phyloP scores from a whole-genome alignment of 2,113 vertebrate species.

The Mastomys coucha region DNA sequence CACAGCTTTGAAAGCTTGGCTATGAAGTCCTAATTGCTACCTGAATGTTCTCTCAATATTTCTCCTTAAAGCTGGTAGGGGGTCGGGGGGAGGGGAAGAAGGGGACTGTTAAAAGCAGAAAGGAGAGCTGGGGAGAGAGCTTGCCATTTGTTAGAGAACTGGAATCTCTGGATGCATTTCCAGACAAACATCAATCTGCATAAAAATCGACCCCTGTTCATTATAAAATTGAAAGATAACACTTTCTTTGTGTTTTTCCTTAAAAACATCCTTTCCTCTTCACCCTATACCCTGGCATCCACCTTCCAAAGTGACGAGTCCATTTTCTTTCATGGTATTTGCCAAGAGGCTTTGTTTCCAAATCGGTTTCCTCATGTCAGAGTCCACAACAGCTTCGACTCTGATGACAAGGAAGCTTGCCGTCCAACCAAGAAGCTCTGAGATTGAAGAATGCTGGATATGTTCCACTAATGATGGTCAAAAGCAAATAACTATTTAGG shows the following conservation, averaged over 20 bases:
- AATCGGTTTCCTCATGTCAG: neutral
- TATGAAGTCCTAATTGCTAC: constrained; percentile 83
- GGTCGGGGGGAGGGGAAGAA: neutral
- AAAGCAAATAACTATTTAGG: neutral
- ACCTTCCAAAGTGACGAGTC: neutral
- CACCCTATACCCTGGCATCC: neutral
- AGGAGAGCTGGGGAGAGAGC: neutral
- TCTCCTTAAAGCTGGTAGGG: constrained; percentile 70
- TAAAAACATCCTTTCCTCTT: neutral
- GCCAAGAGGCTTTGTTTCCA: neutral
- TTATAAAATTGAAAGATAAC: neutral
- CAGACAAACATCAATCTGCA: neutral
- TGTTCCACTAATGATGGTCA: too few species aligned
- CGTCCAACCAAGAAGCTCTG: neutral
- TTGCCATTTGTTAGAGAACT: constrained; percentile 21
- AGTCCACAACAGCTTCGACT: neutral
- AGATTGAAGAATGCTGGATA: neutral
- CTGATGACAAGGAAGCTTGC: constrained; percentile 21
- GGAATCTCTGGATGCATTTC: neutral
- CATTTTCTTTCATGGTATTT: neutral
- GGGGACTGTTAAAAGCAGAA: neutral
- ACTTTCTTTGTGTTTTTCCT: neutral
- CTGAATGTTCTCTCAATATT: constrained; percentile 79
- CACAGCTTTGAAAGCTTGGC: constrained; percentile 79
- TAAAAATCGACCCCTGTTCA: neutral